Base-by-base conservation (phyloP, 1,140 invertebrate species). In the Hyphantria cunea region DNA sequence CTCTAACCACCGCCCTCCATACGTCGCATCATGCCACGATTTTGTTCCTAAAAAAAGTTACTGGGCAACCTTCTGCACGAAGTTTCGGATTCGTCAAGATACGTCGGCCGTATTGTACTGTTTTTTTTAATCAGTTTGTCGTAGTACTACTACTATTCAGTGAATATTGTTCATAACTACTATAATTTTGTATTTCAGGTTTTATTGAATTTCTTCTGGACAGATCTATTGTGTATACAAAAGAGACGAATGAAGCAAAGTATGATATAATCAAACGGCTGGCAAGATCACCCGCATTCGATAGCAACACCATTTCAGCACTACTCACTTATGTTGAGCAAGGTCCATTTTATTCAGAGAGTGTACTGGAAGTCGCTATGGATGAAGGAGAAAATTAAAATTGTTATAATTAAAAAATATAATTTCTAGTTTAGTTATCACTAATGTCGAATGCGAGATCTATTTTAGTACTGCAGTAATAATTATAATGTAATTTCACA, bases 131-230 rank as follows among this genome's bases (percentile, higher is more conserved):
- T n/a, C n/a, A n/a, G n/a, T n/a, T n/a, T n/a, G n/a, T n/a, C n/a
- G n/a, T n/a, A n/a, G n/a, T n/a, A n/a, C n/a, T n/a, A n/a, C n/a
- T n/a, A n/a, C n/a, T n/a, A n/a, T n/a, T n/a, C n/a, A 25, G 17
- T 25, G 17, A 3, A 3, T 25, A 5, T 25, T 25, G 17, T 25
- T 25, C 17, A 25, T 25, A 3, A 25, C 5, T 1, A 25, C 5
- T 25, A 5, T 3, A 25, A 25, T 25, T 25, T 56, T 55, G 60
- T 14, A 37, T 66, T 67, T 17, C 79, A 91, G 95, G 95, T 31
- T 92, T 97, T 34, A 74, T 95, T 3, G 96, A 97, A 82, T 96
- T 94, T 80, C 80, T 97, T 3, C 76, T 97, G 2, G 94, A 97
- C 74, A 88, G 96, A 31, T 92, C 92, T 51, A 88, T 92, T 0